Evolutionary conservation across 2,888 invertebrate genomes (phyloP).

Genomic region (Amorpha juglandis): DNA sequence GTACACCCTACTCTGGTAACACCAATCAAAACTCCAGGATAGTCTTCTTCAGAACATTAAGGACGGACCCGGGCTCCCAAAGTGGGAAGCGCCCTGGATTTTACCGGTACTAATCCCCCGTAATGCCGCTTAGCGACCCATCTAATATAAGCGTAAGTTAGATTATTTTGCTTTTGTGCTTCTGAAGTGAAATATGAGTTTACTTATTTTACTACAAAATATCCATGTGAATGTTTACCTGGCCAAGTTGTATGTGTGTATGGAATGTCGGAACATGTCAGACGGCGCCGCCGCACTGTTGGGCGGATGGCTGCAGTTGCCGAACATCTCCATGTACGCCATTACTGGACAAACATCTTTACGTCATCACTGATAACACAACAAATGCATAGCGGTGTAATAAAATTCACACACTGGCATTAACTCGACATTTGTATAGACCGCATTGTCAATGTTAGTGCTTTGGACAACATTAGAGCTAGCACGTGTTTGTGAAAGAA

Average conservation of each 20-base stretch:
- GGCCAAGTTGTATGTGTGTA: conserved; percentile 89
- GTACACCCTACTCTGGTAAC: no score
- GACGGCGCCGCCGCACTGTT: conserved; percentile 84
- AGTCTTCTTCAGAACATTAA: no score
- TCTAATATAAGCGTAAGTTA: no score
- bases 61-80: no score
- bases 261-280: conserved; percentile 93
- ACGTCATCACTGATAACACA: conserved; percentile 1
- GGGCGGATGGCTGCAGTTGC: conserved; percentile 92
- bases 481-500: not conserved
- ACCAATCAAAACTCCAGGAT: no score
- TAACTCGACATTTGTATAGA: not conserved
- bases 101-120: no score
- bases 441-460: conserved; percentile 2
- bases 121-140: no score
- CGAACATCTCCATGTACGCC: conserved; percentile 98
- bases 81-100: no score
- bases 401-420: conserved; percentile 12
- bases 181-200: not conserved
- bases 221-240: conserved; percentile 54
- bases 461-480: not conserved
- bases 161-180: not conserved
- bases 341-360: conserved; percentile 86
- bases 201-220: not conserved
- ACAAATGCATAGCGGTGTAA: conserved; percentile 11